Percentiles rank a stretch among this genome's conserved stretches.
These are phyloP conservation scores for Dryobates pubescens DNA, from an alignment of 2,797 vertebrate genomes.

Conservation along the genomic window DNA sequence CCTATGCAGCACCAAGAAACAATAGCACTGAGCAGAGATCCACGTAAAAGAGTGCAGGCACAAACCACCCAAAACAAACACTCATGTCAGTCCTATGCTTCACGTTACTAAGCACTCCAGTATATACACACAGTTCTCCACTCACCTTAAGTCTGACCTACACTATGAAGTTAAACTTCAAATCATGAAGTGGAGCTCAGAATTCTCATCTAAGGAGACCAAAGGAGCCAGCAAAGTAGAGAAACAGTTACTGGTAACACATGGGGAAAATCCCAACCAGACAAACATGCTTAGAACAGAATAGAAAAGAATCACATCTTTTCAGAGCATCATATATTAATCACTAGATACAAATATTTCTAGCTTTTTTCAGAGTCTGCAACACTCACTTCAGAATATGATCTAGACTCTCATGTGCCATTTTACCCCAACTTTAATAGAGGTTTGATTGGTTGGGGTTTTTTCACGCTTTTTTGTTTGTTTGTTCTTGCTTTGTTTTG, in stretches of 20 bases:
- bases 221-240: not conserved
- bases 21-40: not conserved
- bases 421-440: not conserved
- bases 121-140: not conserved
- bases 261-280: not conserved
- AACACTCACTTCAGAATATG: not conserved
- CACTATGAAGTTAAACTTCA: not conserved
- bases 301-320: not conserved
- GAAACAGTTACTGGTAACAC: not conserved
- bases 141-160: not conserved
- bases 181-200: not conserved
- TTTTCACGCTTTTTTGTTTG: no score
- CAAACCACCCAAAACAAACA: not conserved
- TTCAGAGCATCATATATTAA: not conserved
- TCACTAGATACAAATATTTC: not conserved
- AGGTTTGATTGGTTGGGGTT: not conserved
- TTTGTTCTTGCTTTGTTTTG: no score
- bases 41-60: not conserved
- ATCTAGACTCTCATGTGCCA: not conserved
- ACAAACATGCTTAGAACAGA: not conserved
- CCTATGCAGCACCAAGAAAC: not conserved
- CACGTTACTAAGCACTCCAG: not conserved
- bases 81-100: rapidly evolving
- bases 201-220: not conserved
- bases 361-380: not conserved